Percentiles rank a stretch among this genome's conserved stretches.
Conservation (phyloP, 2,888 invertebrate genomes). For the Leuctra nigra region DNA sequence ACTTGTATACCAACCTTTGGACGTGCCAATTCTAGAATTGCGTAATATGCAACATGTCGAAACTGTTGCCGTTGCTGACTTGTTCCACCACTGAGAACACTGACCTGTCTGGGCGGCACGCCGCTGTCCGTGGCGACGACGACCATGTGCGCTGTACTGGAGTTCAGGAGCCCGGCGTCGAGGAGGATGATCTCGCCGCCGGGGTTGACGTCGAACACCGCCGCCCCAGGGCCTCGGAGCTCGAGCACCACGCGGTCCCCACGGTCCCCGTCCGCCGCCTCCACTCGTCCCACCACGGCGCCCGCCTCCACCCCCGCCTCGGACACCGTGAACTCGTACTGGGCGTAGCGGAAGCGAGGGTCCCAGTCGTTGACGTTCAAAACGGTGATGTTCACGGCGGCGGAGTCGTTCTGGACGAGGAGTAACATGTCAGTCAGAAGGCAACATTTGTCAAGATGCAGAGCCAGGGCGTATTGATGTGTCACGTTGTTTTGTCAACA, state of each 20-base stretch:
- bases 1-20: too few species aligned
- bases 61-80: too few species aligned
- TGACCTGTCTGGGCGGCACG: conserved; percentile 66
- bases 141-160: conserved; percentile 62
- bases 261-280: conserved; percentile 82
- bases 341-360: conserved; percentile 78
- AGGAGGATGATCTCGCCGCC: conserved; percentile 56
- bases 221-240: conserved; percentile 62
- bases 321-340: conserved; percentile 70
- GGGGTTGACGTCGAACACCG: conserved; percentile 56
- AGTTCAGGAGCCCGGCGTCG: conserved; percentile 38
- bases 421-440: not conserved
- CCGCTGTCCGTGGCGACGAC: conserved; percentile 83
- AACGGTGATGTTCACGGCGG: conserved; percentile 72
- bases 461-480: too few species aligned
- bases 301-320: conserved; percentile 29
- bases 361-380: conserved; percentile 91
- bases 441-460: too few species aligned
- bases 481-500: too few species aligned
- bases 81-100: too few species aligned
- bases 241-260: conserved; percentile 67
- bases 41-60: too few species aligned
- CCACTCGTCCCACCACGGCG: conserved; percentile 46
- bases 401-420: conserved; percentile 68
- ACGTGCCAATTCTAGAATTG: too few species aligned